Conservation (phyloP, 2,888 invertebrate genomes). For the Danaus chrysippus region DNA sequence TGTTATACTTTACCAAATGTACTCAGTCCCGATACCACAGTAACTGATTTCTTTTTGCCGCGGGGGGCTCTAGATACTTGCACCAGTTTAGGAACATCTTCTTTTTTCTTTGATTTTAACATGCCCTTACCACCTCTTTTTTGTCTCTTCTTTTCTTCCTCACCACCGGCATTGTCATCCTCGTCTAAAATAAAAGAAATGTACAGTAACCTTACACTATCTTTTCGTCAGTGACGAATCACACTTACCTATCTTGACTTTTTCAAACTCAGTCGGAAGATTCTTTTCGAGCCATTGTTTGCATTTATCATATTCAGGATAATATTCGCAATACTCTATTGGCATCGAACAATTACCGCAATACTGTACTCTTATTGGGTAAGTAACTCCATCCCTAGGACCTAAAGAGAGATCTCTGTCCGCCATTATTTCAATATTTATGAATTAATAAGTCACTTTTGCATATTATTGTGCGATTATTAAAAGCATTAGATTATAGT, state of each 20-base stretch:
- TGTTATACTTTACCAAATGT: conserved; percentile 87
- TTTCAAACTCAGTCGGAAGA: conserved; percentile 95
- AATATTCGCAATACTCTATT: conserved; percentile 99
- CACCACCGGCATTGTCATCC: conserved; percentile 85
- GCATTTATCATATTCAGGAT: conserved; percentile 98
- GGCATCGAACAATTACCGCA: conserved; percentile 97
- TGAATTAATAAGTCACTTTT: conserved; percentile 21
- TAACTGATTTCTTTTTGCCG: conserved; percentile 99
- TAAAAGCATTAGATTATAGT: background rate
- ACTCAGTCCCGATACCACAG: conserved; percentile 96
- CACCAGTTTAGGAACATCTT: conserved; percentile 91
- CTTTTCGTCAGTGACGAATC: conserved; percentile 2
- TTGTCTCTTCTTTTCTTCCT: conserved; percentile 96
- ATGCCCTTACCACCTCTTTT: conserved; percentile 98
- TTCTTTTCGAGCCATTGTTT: conserved; percentile 97
- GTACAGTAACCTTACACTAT: conserved; percentile 26
- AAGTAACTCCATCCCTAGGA: conserved; percentile 85
- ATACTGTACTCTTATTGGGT: conserved; percentile 91
- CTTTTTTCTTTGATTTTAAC: conserved; percentile 96
- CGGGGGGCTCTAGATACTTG: conserved; percentile 93
- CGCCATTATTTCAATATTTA: conserved; percentile 63
- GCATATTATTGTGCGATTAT: conserved; percentile 27
- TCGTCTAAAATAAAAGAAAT: conserved; percentile 56
- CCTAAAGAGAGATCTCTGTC: conserved; percentile 80
- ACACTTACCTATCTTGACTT: conserved; percentile 84